A percentile compares a stretch with the other conserved stretches of the same genome.
These are phyloP conservation scores for Argyra leucocephala DNA, from an alignment of 2,888 invertebrate genomes.

Conservation along the genomic window DNA sequence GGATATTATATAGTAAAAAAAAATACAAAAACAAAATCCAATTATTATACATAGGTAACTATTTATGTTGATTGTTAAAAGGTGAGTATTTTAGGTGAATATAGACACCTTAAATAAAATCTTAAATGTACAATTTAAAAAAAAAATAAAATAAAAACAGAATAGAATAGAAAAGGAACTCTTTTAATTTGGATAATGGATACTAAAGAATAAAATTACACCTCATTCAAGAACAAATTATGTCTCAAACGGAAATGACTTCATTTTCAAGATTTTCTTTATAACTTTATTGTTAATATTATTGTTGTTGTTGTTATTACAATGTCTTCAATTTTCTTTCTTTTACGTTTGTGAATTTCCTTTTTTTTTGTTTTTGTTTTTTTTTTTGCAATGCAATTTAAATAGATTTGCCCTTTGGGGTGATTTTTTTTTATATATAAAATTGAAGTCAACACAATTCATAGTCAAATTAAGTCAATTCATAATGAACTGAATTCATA, in stretches of 20 bases:
- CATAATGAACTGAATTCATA: background rate
- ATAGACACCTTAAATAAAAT: too few relatives aligned
- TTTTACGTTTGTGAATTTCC: background rate
- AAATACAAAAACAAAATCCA: too few relatives aligned
- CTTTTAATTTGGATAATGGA: too few relatives aligned
- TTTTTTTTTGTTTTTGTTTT: background rate
- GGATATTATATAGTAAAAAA: too few relatives aligned
- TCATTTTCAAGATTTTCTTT: background rate
- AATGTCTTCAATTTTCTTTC: background rate
- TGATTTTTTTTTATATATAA: background rate
- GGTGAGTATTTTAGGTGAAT: too few relatives aligned
- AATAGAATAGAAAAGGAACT: too few relatives aligned
- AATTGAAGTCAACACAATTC: background rate
- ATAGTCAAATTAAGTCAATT: background rate
- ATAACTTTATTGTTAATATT: background rate
- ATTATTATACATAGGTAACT: too few relatives aligned
- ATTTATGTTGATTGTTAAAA: too few relatives aligned
- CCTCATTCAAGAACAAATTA: background rate
- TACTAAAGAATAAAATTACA: background rate
- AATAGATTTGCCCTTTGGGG: background rate
- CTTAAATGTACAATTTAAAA: too few relatives aligned
- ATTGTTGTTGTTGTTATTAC: background rate
- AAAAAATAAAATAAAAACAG: too few relatives aligned
- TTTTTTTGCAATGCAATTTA: background rate
- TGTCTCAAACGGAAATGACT: background rate